Evolutionary conservation across 2,113 vertebrate species (phyloP), one percentile per base, ranked within the genome.

Genomic region (Toxostoma redivivum): DNA sequence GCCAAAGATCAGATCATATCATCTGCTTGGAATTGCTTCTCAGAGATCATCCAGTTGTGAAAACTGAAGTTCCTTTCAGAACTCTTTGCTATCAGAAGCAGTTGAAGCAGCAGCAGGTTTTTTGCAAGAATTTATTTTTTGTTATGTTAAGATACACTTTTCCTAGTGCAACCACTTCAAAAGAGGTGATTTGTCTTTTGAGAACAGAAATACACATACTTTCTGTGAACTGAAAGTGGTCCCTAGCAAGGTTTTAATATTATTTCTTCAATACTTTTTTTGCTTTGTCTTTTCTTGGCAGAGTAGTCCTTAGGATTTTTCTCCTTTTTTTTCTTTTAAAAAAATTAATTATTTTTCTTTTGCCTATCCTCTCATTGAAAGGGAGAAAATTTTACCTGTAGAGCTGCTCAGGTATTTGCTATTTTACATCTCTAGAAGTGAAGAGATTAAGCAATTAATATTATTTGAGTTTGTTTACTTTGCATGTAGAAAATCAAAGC

Each of bases 1-100:
- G 93, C 88, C 88, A 96, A 88, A 96, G 91, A 96, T 93, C 83
- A 90, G 87, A 95, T 97, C 47, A 28, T 88, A 92, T 95, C 87
- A 74, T 95, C 81, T 94, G 61, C 48, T 94, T 92, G 61, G 76
- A 94, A 90, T 45, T 90, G 69, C 50, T 94, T 76, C 72, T 92
- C 81, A 50, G 80, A 94, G 86, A 94, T 73, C 54, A 50, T 84
- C 58, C 71, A 76, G 30, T 81, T 91, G 53, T 81, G 87, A 88
- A 96, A 86, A 88, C 0, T 51, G 48, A 92, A 93, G 37, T 57
- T 92, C 17, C 33, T 86, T 88, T 90, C 40, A 94, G 44, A 45
- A 45, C 9, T 21, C 44, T 45, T 45, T 45, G 10, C 44, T 45
- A 45, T 45, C 44, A 45, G 73, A 91, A 90, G n/a, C 66, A 92